Base-by-base conservation (phyloP, 2,113 vertebrate species). In the Platichthys stellatus region DNA sequence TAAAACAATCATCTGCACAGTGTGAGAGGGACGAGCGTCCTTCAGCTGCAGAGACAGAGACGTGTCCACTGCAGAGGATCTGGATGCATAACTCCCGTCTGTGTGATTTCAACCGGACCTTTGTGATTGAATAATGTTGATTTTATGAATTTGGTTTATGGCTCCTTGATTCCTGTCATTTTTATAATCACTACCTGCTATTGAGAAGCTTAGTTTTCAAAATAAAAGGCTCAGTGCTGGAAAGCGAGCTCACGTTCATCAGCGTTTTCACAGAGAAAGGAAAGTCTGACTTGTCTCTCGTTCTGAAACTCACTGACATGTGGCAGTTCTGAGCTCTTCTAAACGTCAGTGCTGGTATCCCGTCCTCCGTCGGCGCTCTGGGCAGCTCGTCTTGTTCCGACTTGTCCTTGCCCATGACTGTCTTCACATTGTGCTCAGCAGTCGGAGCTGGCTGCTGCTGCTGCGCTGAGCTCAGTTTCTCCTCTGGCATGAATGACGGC, bases 351-450 rank as follows among this genome's bases (percentile, higher is more conserved):
- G 53, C 45, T 53, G 9, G 15, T 61, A 17, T 58, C 23, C 31
- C 13, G 24, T 66, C 56, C 31, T 57, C n/a, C 17, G 14, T 49
- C n/a, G 45, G 17, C n/a, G 62, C 70, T 69, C 12, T 0, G 58
- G 66, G 60, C 63, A 20, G 20, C 64, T 63, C 67, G 58, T 47
- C 69, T 1, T 80, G 53, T 64, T 66, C 35, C 21, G 26, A 31
- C 74, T 74, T 28, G 77, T 45, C 69, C 49, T 78, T 28, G 28
- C 57, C 11, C 13, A 5, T 28, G 31, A 74, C 49, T 24, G 24
- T 62, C 40, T 35, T 67, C 63, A 31, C 24, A 28, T 51, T 57
- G 38, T 2, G 2, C 13, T 28, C 5, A 54, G 26, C 38, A 26
- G n/a, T 17, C n/a, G 21, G 5, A 14, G 4, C 10, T 31, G 54